Conservation (phyloP, 92 coral and sea anemone genomes). For the Scolanthus callimorphus region DNA sequence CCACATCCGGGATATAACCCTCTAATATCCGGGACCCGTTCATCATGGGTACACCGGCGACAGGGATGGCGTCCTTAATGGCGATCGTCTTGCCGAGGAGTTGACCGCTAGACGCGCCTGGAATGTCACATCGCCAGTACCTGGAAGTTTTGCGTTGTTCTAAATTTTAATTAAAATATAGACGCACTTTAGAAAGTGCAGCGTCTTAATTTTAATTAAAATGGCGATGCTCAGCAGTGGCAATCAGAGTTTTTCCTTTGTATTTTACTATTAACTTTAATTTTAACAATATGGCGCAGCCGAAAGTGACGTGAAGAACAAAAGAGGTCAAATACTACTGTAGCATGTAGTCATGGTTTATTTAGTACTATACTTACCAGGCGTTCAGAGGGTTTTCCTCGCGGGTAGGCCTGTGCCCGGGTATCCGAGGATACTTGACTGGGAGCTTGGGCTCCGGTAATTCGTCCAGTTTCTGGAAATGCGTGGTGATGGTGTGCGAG, state of each 20-base stretch:
- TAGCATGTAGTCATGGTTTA: too few species aligned
- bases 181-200: too few species aligned
- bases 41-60: slow-evolving; percentile 85
- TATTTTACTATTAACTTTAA: too few species aligned
- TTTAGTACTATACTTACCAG: slow-evolving; percentile 36
- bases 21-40: slow-evolving; percentile 68
- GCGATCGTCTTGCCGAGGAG: slow-evolving; percentile 62
- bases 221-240: too few species aligned
- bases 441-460: slow-evolving; percentile 67
- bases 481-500: slow-evolving; percentile 6
- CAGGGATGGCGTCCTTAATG: slow-evolving; percentile 63
- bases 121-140: slow-evolving; percentile 65
- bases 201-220: too few species aligned
- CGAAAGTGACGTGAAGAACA: too few species aligned
- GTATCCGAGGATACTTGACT: slow-evolving; percentile 60
- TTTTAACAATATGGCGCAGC: too few species aligned
- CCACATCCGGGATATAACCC: slow-evolving; percentile 81
- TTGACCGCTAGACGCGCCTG: slow-evolving; percentile 51
- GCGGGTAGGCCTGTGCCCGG: slow-evolving; percentile 44
- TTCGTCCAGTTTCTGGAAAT: slow-evolving; percentile 35
- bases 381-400: slow-evolving; percentile 49
- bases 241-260: too few species aligned
- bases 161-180: too few species aligned
- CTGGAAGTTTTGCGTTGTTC: too few species aligned
- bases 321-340: too few species aligned